These are phyloP conservation scores for Eremobia ochroleuca DNA, from an alignment of 2,888 invertebrate genomes.

Conservation along the genomic window DNA sequence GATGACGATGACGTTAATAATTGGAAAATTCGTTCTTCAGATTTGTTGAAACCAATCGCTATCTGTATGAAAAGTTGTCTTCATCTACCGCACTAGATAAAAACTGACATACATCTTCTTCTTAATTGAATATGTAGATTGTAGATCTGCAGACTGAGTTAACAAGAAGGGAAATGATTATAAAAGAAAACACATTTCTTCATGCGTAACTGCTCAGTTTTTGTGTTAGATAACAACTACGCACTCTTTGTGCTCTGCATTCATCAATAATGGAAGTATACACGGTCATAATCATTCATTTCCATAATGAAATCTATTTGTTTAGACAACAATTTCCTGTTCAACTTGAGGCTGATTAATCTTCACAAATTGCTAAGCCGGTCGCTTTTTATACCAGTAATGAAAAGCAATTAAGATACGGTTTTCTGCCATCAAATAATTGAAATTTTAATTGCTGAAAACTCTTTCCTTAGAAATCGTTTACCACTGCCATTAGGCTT, in stretches of 20 bases:
- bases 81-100: conserved; percentile 1
- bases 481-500: conserved; percentile 90
- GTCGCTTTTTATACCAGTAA: conserved; percentile 76
- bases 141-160: conserved; percentile 23
- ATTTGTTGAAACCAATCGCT: conserved; percentile 14
- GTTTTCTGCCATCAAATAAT: conserved; percentile 84
- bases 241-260: conserved; percentile 31
- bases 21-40: conserved; percentile 12
- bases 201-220: conserved; percentile 46
- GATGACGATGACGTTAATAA: conserved; percentile 1
- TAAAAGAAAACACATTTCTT: conserved; percentile 55
- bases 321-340: conserved; percentile 66
- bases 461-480: conserved; percentile 89
- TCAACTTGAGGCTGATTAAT: conserved; percentile 64
- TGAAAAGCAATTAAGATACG: conserved; percentile 85
- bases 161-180: conserved; percentile 50
- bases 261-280: conserved; percentile 53
- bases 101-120: conserved; percentile 14
- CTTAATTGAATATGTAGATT: conserved; percentile 51
- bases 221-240: conserved; percentile 46
- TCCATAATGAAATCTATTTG: conserved; percentile 62
- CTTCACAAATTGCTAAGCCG: conserved; percentile 71
- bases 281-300: conserved; percentile 42
- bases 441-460: conserved; percentile 88
- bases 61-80: not conserved